Evolutionary conservation across 2,113 vertebrate species (phyloP).

Genomic region (Larimichthys crocea): DNA sequence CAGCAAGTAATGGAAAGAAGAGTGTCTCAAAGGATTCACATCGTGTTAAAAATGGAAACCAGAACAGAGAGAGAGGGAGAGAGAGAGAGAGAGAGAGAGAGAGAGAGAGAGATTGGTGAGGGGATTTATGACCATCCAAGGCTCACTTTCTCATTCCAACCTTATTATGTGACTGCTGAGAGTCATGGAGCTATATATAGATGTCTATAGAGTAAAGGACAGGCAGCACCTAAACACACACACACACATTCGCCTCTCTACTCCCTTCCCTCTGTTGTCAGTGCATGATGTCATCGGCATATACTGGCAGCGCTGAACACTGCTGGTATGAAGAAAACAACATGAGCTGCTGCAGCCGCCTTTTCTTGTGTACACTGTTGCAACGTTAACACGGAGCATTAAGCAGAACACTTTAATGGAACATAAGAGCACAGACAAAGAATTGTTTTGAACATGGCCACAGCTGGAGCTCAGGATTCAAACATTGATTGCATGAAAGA

Average conservation of each 20-base stretch:
- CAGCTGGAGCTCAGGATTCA: neutral
- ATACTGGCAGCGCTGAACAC: slow-evolving; percentile 17
- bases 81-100: slow-evolving; percentile 37
- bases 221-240: slow-evolving; percentile 36
- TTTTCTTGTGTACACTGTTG: neutral
- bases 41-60: slow-evolving; percentile 49
- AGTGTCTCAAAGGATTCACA: slow-evolving; percentile 21
- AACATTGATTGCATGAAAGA: neutral
- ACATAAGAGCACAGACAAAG: neutral
- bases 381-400: neutral
- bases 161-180: slow-evolving; percentile 78
- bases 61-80: slow-evolving; percentile 43
- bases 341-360: neutral
- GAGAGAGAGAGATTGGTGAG: slow-evolving; percentile 32
- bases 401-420: neutral
- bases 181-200: slow-evolving; percentile 78
- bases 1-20: neutral
- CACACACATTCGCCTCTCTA: neutral
- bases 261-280: slow-evolving; percentile 27
- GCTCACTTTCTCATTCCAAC: slow-evolving; percentile 79
- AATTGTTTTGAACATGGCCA: neutral
- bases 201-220: slow-evolving; percentile 69
- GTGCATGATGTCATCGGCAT: slow-evolving; percentile 48
- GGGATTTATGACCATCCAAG: slow-evolving; percentile 66
- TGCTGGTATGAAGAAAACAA: slow-evolving; percentile 6